Percentiles rank a stretch among this genome's conserved stretches.
Evolutionary conservation across 2,888 invertebrate genomes (phyloP).

Genomic region (Achlya flavicornis): DNA sequence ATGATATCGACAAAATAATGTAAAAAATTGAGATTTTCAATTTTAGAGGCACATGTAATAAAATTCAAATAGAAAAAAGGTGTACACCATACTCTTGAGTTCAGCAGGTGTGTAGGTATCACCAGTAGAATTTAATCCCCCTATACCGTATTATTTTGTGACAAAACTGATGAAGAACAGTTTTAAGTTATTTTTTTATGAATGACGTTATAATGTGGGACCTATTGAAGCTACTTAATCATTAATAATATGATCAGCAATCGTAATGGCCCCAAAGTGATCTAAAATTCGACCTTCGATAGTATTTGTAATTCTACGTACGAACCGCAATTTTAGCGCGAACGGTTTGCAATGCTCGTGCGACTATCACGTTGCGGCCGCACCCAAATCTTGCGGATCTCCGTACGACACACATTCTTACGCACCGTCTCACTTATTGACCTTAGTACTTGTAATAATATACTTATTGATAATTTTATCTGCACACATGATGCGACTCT

Average conservation of each 20-base stretch:
- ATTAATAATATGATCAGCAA: background rate
- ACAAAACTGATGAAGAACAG: too few species aligned
- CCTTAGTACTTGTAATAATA: background rate
- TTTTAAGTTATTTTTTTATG: too few species aligned
- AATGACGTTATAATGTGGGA: too few species aligned
- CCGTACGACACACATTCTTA: background rate
- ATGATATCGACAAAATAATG: too few species aligned
- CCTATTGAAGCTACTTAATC: too few species aligned
- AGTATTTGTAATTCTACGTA: slow-evolving; percentile 31
- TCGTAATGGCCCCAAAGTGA: slow-evolving; percentile 20
- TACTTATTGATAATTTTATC: background rate
- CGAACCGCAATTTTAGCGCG: slow-evolving; percentile 28
- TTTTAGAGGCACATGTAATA: too few species aligned
- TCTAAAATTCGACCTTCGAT: slow-evolving; percentile 26
- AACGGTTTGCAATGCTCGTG: slow-evolving; percentile 19
- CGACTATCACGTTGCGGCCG: background rate
- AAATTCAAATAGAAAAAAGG: too few species aligned
- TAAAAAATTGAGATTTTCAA: too few species aligned
- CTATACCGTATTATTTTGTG: too few species aligned
- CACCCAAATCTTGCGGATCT: background rate
- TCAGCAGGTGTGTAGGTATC: too few species aligned
- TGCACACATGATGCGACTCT: background rate
- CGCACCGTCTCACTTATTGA: background rate
- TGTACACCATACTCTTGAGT: too few species aligned
- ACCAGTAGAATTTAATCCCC: too few species aligned